Evolutionary conservation across 2,797 vertebrate genomes (phyloP), one percentile per base, ranked within the genome.

Genomic region (Cichlasoma orientale): DNA sequence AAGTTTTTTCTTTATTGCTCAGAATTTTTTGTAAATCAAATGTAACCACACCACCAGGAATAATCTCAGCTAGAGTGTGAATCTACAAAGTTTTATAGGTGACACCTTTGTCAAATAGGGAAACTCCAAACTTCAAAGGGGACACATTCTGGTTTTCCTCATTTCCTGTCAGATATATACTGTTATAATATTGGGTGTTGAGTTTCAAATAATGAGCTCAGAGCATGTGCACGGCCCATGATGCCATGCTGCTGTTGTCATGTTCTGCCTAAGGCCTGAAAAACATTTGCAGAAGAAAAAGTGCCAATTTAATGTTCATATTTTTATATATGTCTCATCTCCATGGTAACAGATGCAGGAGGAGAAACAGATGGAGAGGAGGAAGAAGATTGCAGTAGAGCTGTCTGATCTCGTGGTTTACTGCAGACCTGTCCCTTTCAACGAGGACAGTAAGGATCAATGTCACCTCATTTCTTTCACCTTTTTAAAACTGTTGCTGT

Each of bases 351-450:
- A 96, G 98, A 97, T 99, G 85, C 97, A 98, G 0, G 98, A 99
- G 93, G 98, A 98, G 81, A 99, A 99, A 92, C 98, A 98, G 93
- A 99, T 99, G 98, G 98, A 99, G 87, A 95, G 98, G 79, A 97
- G 98, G 88, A 99, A 99, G 94, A 99, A 98, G 93, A 99, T 99
- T 1, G 98, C 98, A 0, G 89, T 99, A 91, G 98, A 99, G 91
- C 95, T 99, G 56, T 99, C 98, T 0, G 98, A 99, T 66, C 96
- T 99, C 1, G 98, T 99, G 29, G 96, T 99, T 86, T 99, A 99
- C 89, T 99, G 98, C 86, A 94, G 98, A 69, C 98, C 98, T 0
- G 98, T 99, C 52, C 98, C 98, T 69, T 99, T 99, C 1, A 98
- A 99, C 69, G 98, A 99, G 93, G 98, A 99, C 79, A 99, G 98